Evolutionary conservation across 2,797 vertebrate genomes (phyloP).

Genomic region (Crocidura indochinensis): DNA sequence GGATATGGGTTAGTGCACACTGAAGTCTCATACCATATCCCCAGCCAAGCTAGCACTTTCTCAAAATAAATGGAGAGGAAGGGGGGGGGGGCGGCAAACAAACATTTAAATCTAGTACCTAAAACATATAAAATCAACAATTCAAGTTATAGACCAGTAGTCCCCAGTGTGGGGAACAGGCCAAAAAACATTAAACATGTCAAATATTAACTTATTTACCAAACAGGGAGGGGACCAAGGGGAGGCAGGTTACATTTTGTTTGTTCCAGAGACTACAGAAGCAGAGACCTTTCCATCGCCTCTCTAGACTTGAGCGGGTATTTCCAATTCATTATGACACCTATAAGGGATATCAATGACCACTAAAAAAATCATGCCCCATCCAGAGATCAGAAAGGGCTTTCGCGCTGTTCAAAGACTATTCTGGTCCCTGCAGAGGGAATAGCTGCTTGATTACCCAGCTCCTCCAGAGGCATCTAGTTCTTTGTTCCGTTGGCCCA

Average conservation of each 20-base stretch:
- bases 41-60: constrained; percentile 46
- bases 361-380: constrained; percentile 15
- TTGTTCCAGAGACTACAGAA: constrained; percentile 59
- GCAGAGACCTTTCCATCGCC: constrained; percentile 44
- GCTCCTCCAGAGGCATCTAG: constrained; percentile 47
- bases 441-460: constrained; percentile 64
- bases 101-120: constrained; percentile 70
- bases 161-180: constrained; percentile 78
- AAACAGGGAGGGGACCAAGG: not conserved
- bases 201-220: constrained; percentile 81
- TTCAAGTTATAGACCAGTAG: constrained; percentile 81
- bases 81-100: not conserved
- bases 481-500: constrained; percentile 74
- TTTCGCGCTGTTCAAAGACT: constrained; percentile 41
- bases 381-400: constrained; percentile 46
- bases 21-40: not conserved
- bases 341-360: not conserved
- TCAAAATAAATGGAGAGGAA: constrained; percentile 16
- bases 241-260: constrained; percentile 39
- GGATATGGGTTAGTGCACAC: not conserved
- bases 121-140: constrained; percentile 69
- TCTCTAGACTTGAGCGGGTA: not conserved
- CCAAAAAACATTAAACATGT: constrained; percentile 75
- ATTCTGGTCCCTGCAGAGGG: constrained; percentile 76
- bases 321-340: not conserved